These are phyloP conservation scores for Spermophilus dauricus DNA, from an alignment of 2,113 vertebrate genomes.

Conservation along the genomic window DNA sequence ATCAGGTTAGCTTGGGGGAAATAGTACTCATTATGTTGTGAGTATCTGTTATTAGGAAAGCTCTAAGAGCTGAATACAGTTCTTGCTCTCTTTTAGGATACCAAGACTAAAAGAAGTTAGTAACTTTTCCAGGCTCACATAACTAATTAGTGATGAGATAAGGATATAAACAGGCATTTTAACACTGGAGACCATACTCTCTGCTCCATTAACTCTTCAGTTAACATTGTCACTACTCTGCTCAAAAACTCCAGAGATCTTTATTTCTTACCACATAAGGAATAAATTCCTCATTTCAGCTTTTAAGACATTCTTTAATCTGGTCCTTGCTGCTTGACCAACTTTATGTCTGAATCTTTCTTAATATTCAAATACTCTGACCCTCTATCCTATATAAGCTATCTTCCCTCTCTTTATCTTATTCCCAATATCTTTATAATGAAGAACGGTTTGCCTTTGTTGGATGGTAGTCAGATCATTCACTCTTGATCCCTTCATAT, in stretches of 20 bases:
- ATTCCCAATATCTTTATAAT: background rate
- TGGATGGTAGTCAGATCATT: background rate
- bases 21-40: too few species aligned
- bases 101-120: too few species aligned
- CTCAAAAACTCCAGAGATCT: background rate
- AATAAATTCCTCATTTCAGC: background rate
- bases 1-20: too few species aligned
- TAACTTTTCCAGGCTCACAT: too few species aligned
- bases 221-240: background rate
- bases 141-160: background rate
- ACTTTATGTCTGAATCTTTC: slow-evolving; percentile 26
- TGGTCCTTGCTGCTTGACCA: background rate
- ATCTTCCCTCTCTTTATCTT: background rate
- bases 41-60: too few species aligned
- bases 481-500: background rate
- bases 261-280: background rate
- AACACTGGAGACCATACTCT: too few species aligned
- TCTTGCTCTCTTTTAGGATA: background rate
- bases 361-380: background rate
- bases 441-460: background rate
- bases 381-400: background rate
- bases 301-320: background rate
- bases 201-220: too few species aligned
- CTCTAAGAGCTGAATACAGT: too few species aligned
- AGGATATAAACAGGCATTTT: slow-evolving; percentile 4